Evolutionary conservation across 2,113 vertebrate species (phyloP), one percentile per base, ranked within the genome.

Genomic region (Neopipo cinnamomea): DNA sequence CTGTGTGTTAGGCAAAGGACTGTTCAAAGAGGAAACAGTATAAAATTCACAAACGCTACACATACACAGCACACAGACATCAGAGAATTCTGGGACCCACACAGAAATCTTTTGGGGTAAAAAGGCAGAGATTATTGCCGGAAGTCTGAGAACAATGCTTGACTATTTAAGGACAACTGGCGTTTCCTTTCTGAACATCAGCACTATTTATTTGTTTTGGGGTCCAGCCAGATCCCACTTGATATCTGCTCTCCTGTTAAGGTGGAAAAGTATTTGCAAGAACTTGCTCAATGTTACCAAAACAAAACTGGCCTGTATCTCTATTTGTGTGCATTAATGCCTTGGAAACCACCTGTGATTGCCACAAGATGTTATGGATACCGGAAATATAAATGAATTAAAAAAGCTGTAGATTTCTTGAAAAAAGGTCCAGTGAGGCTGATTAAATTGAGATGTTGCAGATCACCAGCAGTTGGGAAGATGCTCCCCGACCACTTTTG

Each of bases 91-190:
- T 18, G 63, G 16, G 46, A 72, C 22, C 11, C 79, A 67, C 31
- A 67, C 5, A 86, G 52, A 80, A 85, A 78, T 61, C 56, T 89
- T 93, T 94, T 59, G 2, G 70, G 91, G 76, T 84, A 87, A 97
- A 93, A 95, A 93, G 89, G 84, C 70, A 75, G 56, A 78, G 52
- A 87, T 96, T 92, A 85, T 87, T 92, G 52, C 91, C 92, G 96
- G 95, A 97, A 97, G 84, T n/a, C 85, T 77, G 90, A 96, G 93
- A 96, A 96, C 94, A 97, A 96, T 96, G 93, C 85, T 63, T 88
- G 89, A 89, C 95, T 96, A 96, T 95, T 97, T 95, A 95, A 93
- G 94, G 94, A 97, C 91, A 95, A 81, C 91, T 84, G 87, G 73
- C 2, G 5, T 80, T 97, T 97, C 95, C 95, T 95, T 90, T 96